phyloP scores from a whole-genome alignment of 23 tunicate genomes.

The Ascidia mentula region DNA sequence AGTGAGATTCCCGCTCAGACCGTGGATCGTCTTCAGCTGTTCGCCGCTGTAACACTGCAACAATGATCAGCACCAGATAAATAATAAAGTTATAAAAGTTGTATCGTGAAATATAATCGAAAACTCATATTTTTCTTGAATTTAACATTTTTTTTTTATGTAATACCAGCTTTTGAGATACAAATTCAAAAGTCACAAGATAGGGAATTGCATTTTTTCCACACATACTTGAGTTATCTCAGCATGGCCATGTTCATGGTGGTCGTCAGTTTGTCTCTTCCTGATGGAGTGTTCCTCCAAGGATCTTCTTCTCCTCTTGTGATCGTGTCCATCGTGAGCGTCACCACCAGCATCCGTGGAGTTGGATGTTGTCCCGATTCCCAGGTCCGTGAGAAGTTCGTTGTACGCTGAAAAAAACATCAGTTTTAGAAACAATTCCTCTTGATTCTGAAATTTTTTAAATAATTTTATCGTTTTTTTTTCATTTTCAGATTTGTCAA shows the following conservation, averaged over 20 bases:
- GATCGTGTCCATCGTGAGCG: background rate
- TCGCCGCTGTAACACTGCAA: conserved; percentile 40
- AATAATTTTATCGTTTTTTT: too few species aligned
- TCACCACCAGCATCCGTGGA: background rate
- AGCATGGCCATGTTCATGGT: background rate
- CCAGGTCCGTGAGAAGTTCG: background rate
- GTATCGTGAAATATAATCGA: background rate
- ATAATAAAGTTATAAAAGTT: background rate
- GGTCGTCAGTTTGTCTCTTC: background rate
- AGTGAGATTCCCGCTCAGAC: conserved; percentile 18
- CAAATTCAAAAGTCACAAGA: too few species aligned
- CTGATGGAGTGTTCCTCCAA: background rate
- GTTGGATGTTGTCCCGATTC: background rate
- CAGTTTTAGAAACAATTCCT: too few species aligned
- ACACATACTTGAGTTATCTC: too few species aligned
- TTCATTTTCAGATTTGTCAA: too few species aligned
- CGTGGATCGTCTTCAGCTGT: conserved; percentile 38
- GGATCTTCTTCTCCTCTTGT: background rate
- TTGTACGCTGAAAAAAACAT: too few species aligned
- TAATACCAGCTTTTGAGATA: too few species aligned
- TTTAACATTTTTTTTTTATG: too few species aligned
- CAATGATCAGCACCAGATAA: background rate
- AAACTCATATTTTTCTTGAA: too few species aligned
- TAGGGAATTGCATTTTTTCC: too few species aligned
- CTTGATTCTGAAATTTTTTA: too few species aligned